phyloP scores from a whole-genome alignment of 2,888 invertebrate species.

The Trypoxylon attenuatum region DNA sequence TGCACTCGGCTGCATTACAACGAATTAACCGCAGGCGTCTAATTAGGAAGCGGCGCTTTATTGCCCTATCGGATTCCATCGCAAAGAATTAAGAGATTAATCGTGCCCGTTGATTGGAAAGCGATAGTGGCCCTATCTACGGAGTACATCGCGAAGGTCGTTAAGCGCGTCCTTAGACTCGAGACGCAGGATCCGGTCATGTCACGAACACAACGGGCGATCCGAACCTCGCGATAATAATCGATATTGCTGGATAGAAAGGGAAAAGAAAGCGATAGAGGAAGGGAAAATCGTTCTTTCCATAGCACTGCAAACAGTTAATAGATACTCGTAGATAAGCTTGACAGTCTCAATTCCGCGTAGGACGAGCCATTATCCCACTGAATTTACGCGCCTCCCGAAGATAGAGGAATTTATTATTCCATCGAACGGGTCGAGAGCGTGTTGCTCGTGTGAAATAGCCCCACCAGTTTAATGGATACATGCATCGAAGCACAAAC shows the following conservation, averaged over 20 bases:
- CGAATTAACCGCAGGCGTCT: background rate
- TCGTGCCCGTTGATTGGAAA: background rate
- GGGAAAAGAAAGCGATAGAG: too few relatives aligned
- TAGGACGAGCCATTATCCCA: slow-evolving; percentile 24
- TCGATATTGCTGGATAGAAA: too few relatives aligned
- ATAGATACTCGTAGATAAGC: slow-evolving; percentile 17
- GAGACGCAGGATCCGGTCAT: background rate
- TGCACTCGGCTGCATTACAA: too few relatives aligned
- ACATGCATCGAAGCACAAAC: too few relatives aligned
- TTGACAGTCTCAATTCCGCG: background rate
- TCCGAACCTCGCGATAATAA: slow-evolving; percentile 7
- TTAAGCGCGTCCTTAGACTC: slow-evolving; percentile 17
- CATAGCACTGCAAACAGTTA: slow-evolving; percentile 15
- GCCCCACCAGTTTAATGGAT: too few relatives aligned
- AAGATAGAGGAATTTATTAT: slow-evolving; percentile 52
- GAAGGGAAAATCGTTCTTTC: slow-evolving; percentile 16
- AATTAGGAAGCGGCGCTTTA: slow-evolving; percentile 16
- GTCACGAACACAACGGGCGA: background rate
- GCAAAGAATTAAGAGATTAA: too few relatives aligned
- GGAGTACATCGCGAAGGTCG: slow-evolving; percentile 4
- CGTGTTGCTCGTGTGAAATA: too few relatives aligned
- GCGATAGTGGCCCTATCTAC: background rate
- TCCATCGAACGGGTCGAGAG: slow-evolving; percentile 45
- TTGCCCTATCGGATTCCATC: background rate
- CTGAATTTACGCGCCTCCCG: slow-evolving; percentile 42